phyloP scores from a whole-genome alignment of 2,113 vertebrate species.

The Psilopogon haemacephalus region DNA sequence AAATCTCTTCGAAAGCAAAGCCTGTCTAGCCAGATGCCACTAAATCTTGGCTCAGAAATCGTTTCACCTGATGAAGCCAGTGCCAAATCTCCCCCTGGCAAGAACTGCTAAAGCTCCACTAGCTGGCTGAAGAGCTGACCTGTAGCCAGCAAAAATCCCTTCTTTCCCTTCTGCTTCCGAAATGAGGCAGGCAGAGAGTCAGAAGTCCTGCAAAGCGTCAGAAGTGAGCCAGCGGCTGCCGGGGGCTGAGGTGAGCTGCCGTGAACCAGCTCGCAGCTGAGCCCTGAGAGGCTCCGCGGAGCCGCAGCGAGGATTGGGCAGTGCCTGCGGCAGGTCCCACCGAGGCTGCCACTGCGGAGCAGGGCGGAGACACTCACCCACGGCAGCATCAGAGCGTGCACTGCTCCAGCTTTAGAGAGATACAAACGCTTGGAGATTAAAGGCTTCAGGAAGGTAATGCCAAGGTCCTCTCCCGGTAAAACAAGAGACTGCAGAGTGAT shows the following conservation, averaged over 20 bases:
- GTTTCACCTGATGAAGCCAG: conserved; percentile 3
- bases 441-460: neutral
- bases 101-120: neutral
- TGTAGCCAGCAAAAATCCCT: neutral
- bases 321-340: accelerated
- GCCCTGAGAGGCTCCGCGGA: neutral
- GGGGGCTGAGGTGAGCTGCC: neutral
- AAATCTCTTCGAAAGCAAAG: conserved; percentile 32
- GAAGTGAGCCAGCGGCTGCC: neutral
- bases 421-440: neutral
- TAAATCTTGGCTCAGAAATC: neutral
- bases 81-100: neutral
- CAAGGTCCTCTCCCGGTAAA: neutral
- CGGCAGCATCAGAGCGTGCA: neutral
- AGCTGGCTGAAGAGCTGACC: neutral
- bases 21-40: conserved; percentile 3
- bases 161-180: neutral
- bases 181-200: neutral
- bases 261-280: neutral
- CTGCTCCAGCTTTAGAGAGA: neutral
- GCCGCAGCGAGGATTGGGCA: neutral
- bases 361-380: neutral
- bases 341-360: neutral
- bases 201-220: neutral
- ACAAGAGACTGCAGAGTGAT: neutral